Evolutionary conservation across 2,888 invertebrate genomes (phyloP), one percentile per base, ranked within the genome.

Genomic region (Selenia dentaria): DNA sequence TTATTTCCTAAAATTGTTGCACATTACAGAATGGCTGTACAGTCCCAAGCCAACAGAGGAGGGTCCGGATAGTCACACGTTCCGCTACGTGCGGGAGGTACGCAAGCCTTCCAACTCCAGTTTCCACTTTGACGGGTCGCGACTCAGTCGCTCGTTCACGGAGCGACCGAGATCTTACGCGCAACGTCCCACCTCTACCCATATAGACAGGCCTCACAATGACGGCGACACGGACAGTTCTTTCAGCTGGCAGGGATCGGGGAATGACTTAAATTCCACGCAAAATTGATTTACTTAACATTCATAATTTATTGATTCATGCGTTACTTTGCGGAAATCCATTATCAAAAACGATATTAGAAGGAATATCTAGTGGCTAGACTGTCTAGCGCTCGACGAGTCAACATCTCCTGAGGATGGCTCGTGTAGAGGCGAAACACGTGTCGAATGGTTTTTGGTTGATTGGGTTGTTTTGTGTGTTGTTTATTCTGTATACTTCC

Each of bases 171-270:
- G 64, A 1, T 74, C 81, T 0, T 66, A 65, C 26, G 59, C 51
- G 0, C 67, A 60, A 20, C 50, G 79, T 16, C 70, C 79, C 1
- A 47, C 31, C 22, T 79, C 81, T 0, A 53, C 64, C 28, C 58
- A 64, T 22, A 37, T 58, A 0, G 80, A 76, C 31, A 64, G 0
- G 2, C 10, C 48, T 6, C 22, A 22, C 31, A 57, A 62, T 3
- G 89, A 89, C 40, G 90, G 89, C 0, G 90, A 90, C n/a, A 83
- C 86, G 0, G 89, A 89, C 11, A 87, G 85, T 59, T 85, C 85
- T 0, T 90, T 89, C 58, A 88, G 87, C 38, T 90, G 89, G 89
- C 84, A 80, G 41, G 89, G 85, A 0, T 85, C 85, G 0, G 73
- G 61, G 27, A 71, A 67, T 6, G 63, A 67, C 10, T 22, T 53